Evolutionary conservation across 2,797 vertebrate species (phyloP), one percentile per base, ranked within the genome.

Genomic region (Harpagifer antarcticus): DNA sequence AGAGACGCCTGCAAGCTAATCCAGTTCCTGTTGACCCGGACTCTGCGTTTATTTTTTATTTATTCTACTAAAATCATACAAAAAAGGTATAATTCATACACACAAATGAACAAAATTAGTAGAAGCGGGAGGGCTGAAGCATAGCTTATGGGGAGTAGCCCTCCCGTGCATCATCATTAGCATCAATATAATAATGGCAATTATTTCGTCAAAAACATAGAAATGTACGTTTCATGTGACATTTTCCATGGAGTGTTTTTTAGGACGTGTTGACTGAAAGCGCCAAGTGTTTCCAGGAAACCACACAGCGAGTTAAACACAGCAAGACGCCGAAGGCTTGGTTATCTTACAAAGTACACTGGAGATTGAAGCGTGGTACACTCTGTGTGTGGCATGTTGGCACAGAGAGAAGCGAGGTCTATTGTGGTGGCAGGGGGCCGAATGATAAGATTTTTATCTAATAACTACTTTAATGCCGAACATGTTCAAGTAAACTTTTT

Each of bases 171-270:
- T n/a, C n/a, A n/a, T n/a, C n/a, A n/a, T n/a, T n/a, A n/a, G n/a
- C n/a, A n/a, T n/a, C n/a, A n/a, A n/a, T n/a, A n/a, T n/a, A n/a
- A n/a, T n/a, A n/a, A n/a, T n/a, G n/a, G n/a, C n/a, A n/a, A n/a
- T n/a, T n/a, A n/a, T n/a, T n/a, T n/a, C n/a, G n/a, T n/a, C n/a
- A n/a, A n/a, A n/a, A n/a, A n/a, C n/a, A n/a, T n/a, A n/a, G n/a
- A n/a, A n/a, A n/a, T n/a, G n/a, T n/a, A n/a, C n/a, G n/a, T n/a
- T n/a, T n/a, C 85, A 79, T 79, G 76, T 81, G 86, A 88, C 70
- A 47, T 62, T 76, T 83, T 27, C 56, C 17, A 67, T 72, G 68
- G 82, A 86, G 86, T 89, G 81, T 87, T 82, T 85, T 69, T 40
- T 10, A 50, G 79, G 79, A 67, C 13, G n/a, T 31, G 77, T 53